Evolutionary conservation across 2,888 invertebrate species (phyloP), one percentile per base, ranked within the genome.

Genomic region (Leucophenga montana): DNA sequence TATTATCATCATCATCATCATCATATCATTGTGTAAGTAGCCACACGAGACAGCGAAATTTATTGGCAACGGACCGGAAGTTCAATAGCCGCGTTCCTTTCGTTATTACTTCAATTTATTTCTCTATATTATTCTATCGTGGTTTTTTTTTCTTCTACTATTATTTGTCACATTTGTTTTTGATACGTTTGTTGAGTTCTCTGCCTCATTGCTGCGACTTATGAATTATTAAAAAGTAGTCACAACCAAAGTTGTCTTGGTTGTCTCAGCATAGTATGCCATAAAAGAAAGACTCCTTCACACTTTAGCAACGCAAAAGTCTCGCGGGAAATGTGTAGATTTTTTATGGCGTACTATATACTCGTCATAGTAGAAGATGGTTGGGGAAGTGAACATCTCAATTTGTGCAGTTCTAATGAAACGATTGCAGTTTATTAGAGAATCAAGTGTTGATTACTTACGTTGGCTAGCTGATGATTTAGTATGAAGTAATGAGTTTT

Each of bases 151-250:
- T 50, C n/a, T 16, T 50, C 13, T 50, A 46, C 13, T 50, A 46
- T 64, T 48, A 64, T 64, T 64, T 64, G 62, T 64, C 62, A 64
- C 48, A 64, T 64, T 64, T 64, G 62, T 22, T 62, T 44, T 11
- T 39, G n/a, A n/a, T n/a, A n/a, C n/a, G n/a, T n/a, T n/a, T n/a
- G n/a, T n/a, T n/a, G 11, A 39, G 39, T 39, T 39, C 39, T 39
- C 4, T 39, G 9, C 9, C 39, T 39, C 39, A 39, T 64, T 64
- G 62, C 46, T 64, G 62, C 46, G 18, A 22, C 62, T 64, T 64
- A 64, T 64, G 62, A 64, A 64, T 64, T 64, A 64, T 64, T 64
- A 46, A 64, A 64, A 64, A 64, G 62, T 64, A 46, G 50, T 50
- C 18, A 8, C 18, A 50, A 50, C 39, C 39, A 39, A 39, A 39